phyloP scores from a whole-genome alignment of 2,888 invertebrate species.

The Didymodactylos carnosus region DNA sequence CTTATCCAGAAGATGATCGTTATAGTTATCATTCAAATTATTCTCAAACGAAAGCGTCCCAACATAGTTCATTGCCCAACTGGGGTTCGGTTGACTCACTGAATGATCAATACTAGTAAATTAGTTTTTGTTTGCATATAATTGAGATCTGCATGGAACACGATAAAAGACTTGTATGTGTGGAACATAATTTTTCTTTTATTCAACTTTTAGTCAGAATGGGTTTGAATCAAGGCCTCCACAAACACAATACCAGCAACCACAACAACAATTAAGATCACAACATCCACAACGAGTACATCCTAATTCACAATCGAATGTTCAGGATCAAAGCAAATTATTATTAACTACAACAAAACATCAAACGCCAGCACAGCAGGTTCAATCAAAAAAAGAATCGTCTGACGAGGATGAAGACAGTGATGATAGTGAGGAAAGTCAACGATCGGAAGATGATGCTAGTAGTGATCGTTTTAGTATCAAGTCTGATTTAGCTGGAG shows the following conservation, averaged over 20 bases:
- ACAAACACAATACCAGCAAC: neutral
- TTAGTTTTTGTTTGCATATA: neutral
- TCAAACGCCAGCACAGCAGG: no score
- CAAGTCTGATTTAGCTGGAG: neutral
- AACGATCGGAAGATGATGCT: neutral
- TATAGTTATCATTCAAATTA: neutral
- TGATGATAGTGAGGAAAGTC: neutral
- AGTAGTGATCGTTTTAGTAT: slow-evolving; percentile 1
- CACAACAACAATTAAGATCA: neutral
- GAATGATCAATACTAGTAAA: neutral
- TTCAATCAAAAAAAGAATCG: no score
- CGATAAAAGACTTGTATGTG: no score
- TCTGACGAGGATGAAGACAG: no score
- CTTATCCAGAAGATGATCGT: neutral
- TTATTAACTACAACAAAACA: no score
- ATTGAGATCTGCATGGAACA: no score
- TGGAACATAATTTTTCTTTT: no score
- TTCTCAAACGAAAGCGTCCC: neutral
- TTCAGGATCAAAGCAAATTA: no score
- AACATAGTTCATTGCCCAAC: neutral
- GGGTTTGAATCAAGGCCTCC: neutral
- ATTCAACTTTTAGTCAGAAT: neutral
- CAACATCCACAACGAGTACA: neutral
- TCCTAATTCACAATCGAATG: neutral
- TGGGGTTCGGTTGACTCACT: neutral